Base-by-base conservation (phyloP, 1,140 invertebrate genomes). In the Drosophila kepulauana region DNA sequence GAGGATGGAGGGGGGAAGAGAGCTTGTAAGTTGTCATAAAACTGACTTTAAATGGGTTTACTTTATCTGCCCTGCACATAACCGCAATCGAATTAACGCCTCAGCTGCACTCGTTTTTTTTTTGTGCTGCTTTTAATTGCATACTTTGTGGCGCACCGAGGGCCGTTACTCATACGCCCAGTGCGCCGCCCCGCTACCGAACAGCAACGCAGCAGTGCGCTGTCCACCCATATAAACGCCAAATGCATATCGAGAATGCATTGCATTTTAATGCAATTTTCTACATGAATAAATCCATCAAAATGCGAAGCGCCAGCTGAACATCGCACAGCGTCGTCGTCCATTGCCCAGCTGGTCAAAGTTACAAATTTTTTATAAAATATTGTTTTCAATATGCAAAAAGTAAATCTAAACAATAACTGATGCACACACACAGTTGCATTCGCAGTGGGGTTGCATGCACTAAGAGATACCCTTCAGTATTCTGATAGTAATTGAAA, bases 231-330 rank as follows among this genome's bases (percentile, higher is more conserved):
- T 28, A 20, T 28, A 46, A 35, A 16, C 38, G 35, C 35, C 66
- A 28, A 62, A 28, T 13, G 51, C 46, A 35, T 51, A 20, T 48
- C 15, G n/a, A 15, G 15, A 41, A 16, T 59, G 65, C 56, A 56
- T 49, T 75, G 73, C 56, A 71, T 71, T 71, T 72, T 72, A 72
- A 76, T 76, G 62, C 74, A 76, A 76, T 76, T 72, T 76, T 76
- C 68, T 56, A 41, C 68, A 59, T 64, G 74, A 76, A 76, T 76
- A 76, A 76, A 76, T 76, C 68, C 68, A 76, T 76, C 74, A 76
- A 72, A 72, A 61, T 56, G 74, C 69, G 69, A 28, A 61, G 61
- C 41, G 38, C 20, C 73, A 66, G 74, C 16, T 72, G 74, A 62
- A n/a, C 43, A 43, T 1, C 30, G 30, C 7, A 33, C 30, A 33